Evolutionary conservation across 2,113 vertebrate genomes (phyloP).

Genomic region (Mus musculus): DNA sequence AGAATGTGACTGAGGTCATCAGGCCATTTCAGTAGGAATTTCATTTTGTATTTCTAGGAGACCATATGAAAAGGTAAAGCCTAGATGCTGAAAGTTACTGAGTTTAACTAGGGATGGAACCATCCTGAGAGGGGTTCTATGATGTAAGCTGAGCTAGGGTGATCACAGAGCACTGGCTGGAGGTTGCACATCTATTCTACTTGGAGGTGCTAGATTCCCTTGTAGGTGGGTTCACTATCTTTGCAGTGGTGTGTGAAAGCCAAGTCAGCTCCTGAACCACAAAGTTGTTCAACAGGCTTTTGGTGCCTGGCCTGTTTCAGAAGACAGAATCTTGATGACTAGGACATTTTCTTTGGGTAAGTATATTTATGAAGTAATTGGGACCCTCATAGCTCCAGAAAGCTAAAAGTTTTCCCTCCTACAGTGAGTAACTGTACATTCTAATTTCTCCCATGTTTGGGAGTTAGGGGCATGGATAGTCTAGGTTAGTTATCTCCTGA

Average conservation of each 20-base stretch:
- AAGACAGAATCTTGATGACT: not conserved
- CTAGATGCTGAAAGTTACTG: not conserved
- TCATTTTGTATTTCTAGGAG: not conserved
- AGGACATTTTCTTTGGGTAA: not conserved
- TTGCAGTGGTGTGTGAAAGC: rapidly evolving
- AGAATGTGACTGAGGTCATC: conserved; percentile 34
- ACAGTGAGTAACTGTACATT: too few relatives aligned
- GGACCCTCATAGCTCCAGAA: too few relatives aligned
- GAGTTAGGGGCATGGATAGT: too few relatives aligned
- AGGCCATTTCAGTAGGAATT: conserved; percentile 37
- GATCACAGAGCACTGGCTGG: not conserved
- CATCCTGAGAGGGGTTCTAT: too few relatives aligned
- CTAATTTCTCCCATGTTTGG: too few relatives aligned
- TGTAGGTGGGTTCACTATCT: not conserved
- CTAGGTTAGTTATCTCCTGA: too few relatives aligned
- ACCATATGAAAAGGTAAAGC: not conserved
- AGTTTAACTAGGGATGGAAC: not conserved
- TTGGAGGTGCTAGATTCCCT: not conserved
- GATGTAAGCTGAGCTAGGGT: not conserved
- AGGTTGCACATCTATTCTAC: rapidly evolving
- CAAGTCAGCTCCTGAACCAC: not conserved
- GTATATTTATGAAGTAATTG: not conserved
- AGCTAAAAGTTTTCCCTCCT: too few relatives aligned
- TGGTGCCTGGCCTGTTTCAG: not conserved
- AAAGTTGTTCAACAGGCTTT: not conserved